Conservation (phyloP, 2,888 invertebrate species). For the Dolomedes plantarius region DNA sequence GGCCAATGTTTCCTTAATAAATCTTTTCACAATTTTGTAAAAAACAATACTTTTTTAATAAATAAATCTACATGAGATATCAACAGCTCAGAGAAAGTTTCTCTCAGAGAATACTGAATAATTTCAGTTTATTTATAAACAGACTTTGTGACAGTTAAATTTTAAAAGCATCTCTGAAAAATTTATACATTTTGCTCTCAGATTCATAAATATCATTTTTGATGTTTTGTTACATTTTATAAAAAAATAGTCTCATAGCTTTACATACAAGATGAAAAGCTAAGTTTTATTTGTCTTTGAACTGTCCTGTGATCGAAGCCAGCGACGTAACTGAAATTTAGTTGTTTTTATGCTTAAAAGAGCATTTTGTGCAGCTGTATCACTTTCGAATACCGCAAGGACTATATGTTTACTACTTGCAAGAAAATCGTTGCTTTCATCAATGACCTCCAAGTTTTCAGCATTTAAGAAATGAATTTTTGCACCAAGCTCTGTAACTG, state of each 20-base stretch:
- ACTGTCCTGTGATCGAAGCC: conserved; percentile 60
- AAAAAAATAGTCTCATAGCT: conserved; percentile 60
- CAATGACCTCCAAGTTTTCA: conserved; percentile 57
- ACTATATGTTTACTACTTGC: conserved; percentile 72
- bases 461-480: conserved; percentile 71
- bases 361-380: conserved; percentile 74
- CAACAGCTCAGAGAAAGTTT: background rate
- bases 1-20: too few relatives aligned
- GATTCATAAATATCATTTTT: conserved; percentile 48
- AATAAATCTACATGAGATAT: background rate
- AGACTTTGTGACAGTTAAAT: conserved; percentile 50
- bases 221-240: conserved; percentile 65
- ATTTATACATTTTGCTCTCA: conserved; percentile 46
- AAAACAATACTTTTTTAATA: background rate
- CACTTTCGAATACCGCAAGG: conserved; percentile 73
- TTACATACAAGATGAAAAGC: conserved; percentile 33
- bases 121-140: background rate
- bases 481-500: conserved; percentile 73
- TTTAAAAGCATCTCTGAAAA: conserved; percentile 39
- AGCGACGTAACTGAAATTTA: conserved; percentile 73
- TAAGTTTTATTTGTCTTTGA: conserved; percentile 24
- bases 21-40: too few relatives aligned
- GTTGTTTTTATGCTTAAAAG: conserved; percentile 73
- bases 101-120: background rate
- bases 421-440: conserved; percentile 63